A percentile compares a stretch with the other conserved stretches of the same genome.
Conservation (phyloP, 2,797 vertebrate species). For the Acestrorhynchus altus region DNA sequence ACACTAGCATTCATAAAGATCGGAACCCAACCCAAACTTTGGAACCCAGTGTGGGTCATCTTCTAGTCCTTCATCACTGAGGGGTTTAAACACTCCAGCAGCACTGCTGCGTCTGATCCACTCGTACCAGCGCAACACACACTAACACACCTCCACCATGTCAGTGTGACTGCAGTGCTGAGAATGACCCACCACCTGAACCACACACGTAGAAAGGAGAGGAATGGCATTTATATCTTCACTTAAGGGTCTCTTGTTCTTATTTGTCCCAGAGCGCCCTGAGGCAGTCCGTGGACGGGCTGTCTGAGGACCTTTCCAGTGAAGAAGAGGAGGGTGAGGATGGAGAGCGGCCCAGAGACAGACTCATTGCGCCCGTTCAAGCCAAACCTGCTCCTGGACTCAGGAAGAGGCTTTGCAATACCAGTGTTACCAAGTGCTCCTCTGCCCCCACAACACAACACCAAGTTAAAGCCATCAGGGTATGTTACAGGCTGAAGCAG, state of each 20-base stretch:
- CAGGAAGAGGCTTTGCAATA: slow-evolving; percentile 73
- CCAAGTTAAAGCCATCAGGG: slow-evolving; percentile 59
- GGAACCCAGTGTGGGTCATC: too few relatives aligned
- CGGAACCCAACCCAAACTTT: too few relatives aligned
- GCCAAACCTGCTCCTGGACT: slow-evolving; percentile 73
- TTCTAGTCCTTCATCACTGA: too few relatives aligned
- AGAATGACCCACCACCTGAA: too few relatives aligned
- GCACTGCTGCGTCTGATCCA: too few relatives aligned
- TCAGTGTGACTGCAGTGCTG: too few relatives aligned
- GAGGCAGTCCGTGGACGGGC: slow-evolving; percentile 70
- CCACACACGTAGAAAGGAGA: too few relatives aligned
- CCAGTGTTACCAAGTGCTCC: slow-evolving; percentile 63
- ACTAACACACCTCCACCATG: too few relatives aligned
- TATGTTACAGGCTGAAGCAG: neutral
- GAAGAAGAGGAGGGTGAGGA: slow-evolving; percentile 88
- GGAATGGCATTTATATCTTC: too few relatives aligned
- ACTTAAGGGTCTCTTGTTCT: neutral
- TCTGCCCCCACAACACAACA: slow-evolving; percentile 43
- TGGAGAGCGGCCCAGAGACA: slow-evolving; percentile 62
- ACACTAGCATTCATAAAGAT: too few relatives aligned
- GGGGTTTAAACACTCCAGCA: too few relatives aligned
- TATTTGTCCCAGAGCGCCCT: slow-evolving; percentile 40
- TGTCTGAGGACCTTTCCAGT: slow-evolving; percentile 91
- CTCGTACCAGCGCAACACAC: too few relatives aligned
- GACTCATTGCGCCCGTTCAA: slow-evolving; percentile 68